Percentiles rank a stretch among this genome's conserved stretches.
phyloP scores from a whole-genome alignment of 2,797 vertebrate species.

The Chloroceryle amazona region DNA sequence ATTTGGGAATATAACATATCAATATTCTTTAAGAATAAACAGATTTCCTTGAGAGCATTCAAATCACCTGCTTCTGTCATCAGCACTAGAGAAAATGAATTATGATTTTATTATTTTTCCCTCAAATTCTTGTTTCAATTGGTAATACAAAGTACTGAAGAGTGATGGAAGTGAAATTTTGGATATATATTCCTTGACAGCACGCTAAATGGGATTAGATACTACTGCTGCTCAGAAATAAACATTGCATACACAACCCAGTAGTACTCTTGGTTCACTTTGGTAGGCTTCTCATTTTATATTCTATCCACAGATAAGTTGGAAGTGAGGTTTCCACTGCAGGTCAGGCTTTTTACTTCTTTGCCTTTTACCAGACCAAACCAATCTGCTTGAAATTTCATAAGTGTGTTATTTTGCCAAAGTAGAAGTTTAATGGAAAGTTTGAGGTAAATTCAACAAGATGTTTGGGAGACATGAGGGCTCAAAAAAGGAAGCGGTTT shows the following conservation, averaged over 20 bases:
- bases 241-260: neutral
- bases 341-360: neutral
- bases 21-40: neutral
- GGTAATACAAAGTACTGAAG: neutral
- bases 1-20: neutral
- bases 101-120: neutral
- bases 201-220: neutral
- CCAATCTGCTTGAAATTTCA: slow-evolving; percentile 11
- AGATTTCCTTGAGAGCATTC: neutral
- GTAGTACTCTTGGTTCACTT: neutral
- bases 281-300: neutral
- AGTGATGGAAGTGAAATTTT: neutral
- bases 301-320: neutral
- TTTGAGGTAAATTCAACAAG: slow-evolving; percentile 47
- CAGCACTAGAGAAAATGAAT: neutral
- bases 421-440: slow-evolving; percentile 47
- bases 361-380: slow-evolving; percentile 8
- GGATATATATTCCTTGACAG: neutral
- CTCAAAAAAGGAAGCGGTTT: slow-evolving; percentile 46
- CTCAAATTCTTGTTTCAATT: neutral
- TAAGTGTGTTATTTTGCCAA: slow-evolving; percentile 4
- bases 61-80: neutral
- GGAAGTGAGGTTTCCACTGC: neutral
- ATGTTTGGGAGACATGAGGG: slow-evolving; percentile 23
- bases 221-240: neutral